A percentile compares a stretch with the other conserved stretches of the same genome.
These are phyloP conservation scores for Lamellibrachia columna DNA, from an alignment of 2,888 invertebrate species.

Conservation along the genomic window DNA sequence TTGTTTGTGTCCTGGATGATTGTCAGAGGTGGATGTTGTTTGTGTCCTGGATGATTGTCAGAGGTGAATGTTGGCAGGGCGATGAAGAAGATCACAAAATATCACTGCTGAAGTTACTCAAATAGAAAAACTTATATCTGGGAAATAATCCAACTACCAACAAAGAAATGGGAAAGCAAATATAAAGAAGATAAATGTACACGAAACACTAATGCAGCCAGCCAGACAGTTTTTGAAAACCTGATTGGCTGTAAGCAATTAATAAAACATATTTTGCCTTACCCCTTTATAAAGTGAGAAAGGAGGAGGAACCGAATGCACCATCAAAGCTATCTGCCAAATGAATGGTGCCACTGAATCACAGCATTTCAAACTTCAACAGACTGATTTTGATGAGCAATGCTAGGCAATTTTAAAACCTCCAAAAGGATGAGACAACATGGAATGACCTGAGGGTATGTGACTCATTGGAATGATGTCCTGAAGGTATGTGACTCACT, in stretches of 20 bases:
- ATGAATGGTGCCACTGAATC: neutral
- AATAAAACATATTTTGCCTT: neutral
- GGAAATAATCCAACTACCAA: neutral
- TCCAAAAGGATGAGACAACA: no score
- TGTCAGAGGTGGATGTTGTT: neutral
- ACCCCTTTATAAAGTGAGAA: no score
- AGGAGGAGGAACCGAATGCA: neutral
- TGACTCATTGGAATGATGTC: no score
- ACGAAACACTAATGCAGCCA: neutral
- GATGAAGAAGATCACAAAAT: neutral
- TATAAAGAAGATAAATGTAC: neutral
- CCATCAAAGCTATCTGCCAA: neutral
- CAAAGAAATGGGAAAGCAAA: neutral
- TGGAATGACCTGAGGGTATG: no score
- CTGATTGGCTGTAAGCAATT: neutral
- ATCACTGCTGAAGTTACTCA: neutral
- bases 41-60: neutral
- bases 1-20: neutral
- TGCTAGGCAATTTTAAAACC: no score
- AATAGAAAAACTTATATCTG: neutral
- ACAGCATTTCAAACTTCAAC: neutral
- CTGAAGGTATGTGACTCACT: no score
- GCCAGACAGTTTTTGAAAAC: neutral
- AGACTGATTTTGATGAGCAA: no score
- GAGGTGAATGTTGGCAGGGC: neutral